These are phyloP conservation scores for Pseudomyrmex cubaensis DNA, from an alignment of 1,140 invertebrate genomes.

Conservation along the genomic window DNA sequence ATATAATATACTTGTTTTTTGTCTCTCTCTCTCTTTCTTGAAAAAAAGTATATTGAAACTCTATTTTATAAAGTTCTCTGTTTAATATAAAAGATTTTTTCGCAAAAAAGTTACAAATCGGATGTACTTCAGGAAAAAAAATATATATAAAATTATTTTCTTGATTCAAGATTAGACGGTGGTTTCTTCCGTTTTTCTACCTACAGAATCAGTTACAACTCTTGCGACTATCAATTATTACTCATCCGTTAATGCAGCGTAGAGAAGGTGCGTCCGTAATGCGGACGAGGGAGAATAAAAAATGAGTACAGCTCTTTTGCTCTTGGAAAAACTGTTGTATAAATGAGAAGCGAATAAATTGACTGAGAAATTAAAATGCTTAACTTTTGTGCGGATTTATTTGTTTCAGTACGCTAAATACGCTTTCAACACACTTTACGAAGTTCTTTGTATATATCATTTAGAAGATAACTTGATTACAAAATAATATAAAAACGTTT, in stretches of 20 bases:
- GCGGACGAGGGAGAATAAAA: conserved; percentile 36
- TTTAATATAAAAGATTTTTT: no score
- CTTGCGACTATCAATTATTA: conserved; percentile 43
- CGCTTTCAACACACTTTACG: conserved; percentile 12
- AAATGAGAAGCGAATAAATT: conserved; percentile 39
- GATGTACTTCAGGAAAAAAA: background rate
- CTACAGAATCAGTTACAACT: conserved; percentile 17
- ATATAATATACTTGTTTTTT: no score
- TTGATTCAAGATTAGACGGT: background rate
- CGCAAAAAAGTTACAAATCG: background rate
- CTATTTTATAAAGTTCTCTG: no score
- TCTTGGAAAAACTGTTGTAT: conserved; percentile 19
- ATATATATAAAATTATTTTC: conserved; percentile 34
- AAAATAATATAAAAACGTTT: background rate
- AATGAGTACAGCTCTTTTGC: conserved; percentile 30
- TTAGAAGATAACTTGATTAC: conserved; percentile 14
- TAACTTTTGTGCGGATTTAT: conserved; percentile 15
- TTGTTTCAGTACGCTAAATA: background rate
- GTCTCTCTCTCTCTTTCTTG: no score
- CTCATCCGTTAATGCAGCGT: conserved; percentile 12
- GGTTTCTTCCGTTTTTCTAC: conserved; percentile 14
- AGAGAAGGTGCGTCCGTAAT: background rate
- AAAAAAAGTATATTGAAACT: no score
- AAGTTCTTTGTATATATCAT: background rate
- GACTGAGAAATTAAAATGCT: conserved; percentile 24